A percentile compares a stretch with the other conserved stretches of the same genome.
These are phyloP conservation scores for Luperina testacea DNA, from an alignment of 2,888 invertebrate species.

Conservation along the genomic window DNA sequence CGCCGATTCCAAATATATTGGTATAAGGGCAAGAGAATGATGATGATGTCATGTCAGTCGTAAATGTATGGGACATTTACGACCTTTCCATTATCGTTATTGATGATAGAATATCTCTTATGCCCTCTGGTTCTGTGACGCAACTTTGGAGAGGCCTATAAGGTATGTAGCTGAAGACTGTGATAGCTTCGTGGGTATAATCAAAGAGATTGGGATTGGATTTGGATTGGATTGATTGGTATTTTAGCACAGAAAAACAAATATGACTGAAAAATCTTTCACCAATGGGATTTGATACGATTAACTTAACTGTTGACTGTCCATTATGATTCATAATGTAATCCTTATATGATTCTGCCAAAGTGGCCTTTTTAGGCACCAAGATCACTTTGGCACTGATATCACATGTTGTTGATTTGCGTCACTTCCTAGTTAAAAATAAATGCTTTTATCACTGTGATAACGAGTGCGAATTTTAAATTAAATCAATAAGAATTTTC, in stretches of 20 bases:
- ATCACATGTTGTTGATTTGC: constrained; percentile 34
- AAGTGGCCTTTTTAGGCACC: too few species aligned
- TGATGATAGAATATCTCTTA: background rate
- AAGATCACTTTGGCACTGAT: constrained; percentile 44
- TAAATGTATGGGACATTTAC: background rate
- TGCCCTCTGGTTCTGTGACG: background rate
- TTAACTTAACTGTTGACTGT: too few species aligned
- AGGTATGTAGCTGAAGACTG: background rate
- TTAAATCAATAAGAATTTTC: constrained; percentile 13
- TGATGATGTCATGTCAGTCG: background rate
- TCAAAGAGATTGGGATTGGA: too few species aligned
- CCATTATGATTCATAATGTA: too few species aligned
- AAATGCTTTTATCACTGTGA: constrained; percentile 44
- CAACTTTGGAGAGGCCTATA: background rate
- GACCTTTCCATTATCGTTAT: background rate
- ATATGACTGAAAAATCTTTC: too few species aligned
- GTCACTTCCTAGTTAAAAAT: constrained; percentile 64
- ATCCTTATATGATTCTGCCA: too few species aligned
- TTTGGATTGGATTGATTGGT: too few species aligned
- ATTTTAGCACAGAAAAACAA: too few species aligned
- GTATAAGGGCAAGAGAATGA: background rate
- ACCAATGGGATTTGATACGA: too few species aligned
- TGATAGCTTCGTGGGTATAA: too few species aligned
- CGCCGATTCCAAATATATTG: background rate
- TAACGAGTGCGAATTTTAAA: constrained; percentile 35